Conservation (phyloP, 2,797 vertebrate species). For the Gambelia wislizenii region DNA sequence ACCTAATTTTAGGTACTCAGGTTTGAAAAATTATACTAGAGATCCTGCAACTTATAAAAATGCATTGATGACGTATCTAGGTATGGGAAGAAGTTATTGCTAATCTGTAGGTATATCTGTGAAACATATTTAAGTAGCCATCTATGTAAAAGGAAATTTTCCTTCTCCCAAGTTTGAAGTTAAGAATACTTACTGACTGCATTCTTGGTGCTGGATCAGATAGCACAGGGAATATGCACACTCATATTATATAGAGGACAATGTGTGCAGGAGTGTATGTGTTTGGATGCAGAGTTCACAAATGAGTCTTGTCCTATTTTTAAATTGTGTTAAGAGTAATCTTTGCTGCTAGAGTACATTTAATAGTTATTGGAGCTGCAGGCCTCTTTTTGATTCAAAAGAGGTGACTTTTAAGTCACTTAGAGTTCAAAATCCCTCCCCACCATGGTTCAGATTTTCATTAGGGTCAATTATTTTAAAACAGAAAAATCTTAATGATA, state of each 20-base stretch:
- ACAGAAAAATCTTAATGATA: rapidly evolving
- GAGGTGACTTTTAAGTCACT: background rate
- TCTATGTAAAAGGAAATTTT: background rate
- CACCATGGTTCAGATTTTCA: background rate
- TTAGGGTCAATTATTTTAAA: rapidly evolving
- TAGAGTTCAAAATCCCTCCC: rapidly evolving
- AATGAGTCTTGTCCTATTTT: background rate
- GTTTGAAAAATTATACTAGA: constrained; percentile 24
- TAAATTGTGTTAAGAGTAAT: background rate
- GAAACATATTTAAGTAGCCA: background rate
- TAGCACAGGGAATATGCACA: no score
- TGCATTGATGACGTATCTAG: background rate
- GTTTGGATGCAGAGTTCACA: background rate
- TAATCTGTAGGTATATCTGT: background rate
- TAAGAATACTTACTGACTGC: background rate
- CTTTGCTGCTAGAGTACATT: background rate
- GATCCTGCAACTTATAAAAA: constrained; percentile 17
- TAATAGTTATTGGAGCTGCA: background rate
- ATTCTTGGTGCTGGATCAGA: background rate
- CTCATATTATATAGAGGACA: background rate
- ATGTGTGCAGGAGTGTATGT: background rate
- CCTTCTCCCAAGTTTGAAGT: background rate
- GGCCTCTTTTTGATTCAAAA: rapidly evolving
- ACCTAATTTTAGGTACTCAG: constrained; percentile 11
- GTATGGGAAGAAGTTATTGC: background rate